Conservation (phyloP, 2,888 invertebrate genomes). For the Lasioglossum calceatum region DNA sequence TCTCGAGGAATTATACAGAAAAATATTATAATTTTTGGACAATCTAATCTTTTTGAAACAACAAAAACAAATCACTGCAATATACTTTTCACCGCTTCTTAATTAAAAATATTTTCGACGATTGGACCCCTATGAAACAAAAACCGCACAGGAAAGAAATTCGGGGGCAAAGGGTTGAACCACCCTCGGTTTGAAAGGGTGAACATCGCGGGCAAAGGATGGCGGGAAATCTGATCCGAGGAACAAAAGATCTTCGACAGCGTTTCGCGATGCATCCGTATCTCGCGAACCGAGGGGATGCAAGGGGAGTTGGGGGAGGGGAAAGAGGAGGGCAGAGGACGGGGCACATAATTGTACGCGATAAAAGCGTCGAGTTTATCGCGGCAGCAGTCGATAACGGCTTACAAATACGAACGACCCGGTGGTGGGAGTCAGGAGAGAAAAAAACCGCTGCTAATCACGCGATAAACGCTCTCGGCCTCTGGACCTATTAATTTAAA, state of each 20-base stretch:
- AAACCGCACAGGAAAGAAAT: not conserved
- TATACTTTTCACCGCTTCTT: not conserved
- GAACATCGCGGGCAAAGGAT: not conserved
- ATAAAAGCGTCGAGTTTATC: constrained; percentile 69
- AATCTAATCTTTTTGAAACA: not conserved
- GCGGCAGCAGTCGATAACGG: constrained; percentile 69
- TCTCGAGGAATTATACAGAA: not conserved
- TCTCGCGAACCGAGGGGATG: constrained; percentile 9
- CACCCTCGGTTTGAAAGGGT: not conserved
- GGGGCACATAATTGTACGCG: constrained; percentile 54
- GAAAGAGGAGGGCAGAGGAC: constrained; percentile 24
- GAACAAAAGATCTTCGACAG: constrained; percentile 63
- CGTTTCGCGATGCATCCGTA: constrained; percentile 28
- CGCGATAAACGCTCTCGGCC: constrained; percentile 70
- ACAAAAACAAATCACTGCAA: not conserved
- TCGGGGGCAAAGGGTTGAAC: not conserved
- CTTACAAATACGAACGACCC: constrained; percentile 68
- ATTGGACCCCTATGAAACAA: not conserved
- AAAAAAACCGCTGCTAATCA: constrained; percentile 67
- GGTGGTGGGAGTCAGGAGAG: constrained; percentile 20
- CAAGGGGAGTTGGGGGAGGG: not conserved
- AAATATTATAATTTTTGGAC: not conserved
- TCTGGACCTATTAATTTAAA: constrained; percentile 78
- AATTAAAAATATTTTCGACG: not conserved
- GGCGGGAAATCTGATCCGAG: constrained; percentile 26